phyloP scores from a whole-genome alignment of 2,888 invertebrate species.

The Acheta domesticus region DNA sequence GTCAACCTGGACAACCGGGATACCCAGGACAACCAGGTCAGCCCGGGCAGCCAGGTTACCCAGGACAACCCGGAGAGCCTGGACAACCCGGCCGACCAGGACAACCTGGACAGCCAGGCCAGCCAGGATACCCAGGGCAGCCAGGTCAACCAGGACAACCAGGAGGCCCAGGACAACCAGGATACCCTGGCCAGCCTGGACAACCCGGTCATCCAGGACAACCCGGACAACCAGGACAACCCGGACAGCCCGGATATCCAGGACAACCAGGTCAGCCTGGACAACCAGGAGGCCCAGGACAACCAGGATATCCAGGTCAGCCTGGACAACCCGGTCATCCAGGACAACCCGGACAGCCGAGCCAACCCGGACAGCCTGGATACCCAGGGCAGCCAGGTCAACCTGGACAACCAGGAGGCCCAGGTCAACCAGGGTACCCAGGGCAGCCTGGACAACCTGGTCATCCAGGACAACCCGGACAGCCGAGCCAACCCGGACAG shows the following conservation, averaged over 20 bases:
- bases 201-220: constrained; percentile 34
- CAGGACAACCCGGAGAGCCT: too few species aligned
- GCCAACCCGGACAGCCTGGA: neutral
- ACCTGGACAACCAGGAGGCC: constrained; percentile 34
- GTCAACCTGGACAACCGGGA: too few species aligned
- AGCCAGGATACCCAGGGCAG: constrained; percentile 46
- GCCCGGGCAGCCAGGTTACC: too few species aligned
- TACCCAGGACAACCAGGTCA: too few species aligned
- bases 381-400: neutral
- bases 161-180: constrained; percentile 43
- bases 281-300: neutral
- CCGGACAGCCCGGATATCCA: constrained; percentile 26
- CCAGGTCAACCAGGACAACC: constrained; percentile 46
- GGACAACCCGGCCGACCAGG: too few species aligned
- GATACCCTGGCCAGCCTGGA: constrained; percentile 38
- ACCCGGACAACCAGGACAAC: constrained; percentile 23
- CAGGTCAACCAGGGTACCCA: too few species aligned
- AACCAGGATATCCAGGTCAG: neutral
- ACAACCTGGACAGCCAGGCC: too few species aligned
- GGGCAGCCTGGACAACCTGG: neutral
- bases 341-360: neutral
- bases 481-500: constrained; percentile 39
- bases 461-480: constrained; percentile 18
- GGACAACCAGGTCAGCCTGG: constrained; percentile 35
- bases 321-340: neutral